Percentiles rank a stretch among this genome's conserved stretches.
These are phyloP conservation scores for Paramormyrops kingsleyae DNA, from an alignment of 2,113 vertebrate genomes.

Conservation along the genomic window DNA sequence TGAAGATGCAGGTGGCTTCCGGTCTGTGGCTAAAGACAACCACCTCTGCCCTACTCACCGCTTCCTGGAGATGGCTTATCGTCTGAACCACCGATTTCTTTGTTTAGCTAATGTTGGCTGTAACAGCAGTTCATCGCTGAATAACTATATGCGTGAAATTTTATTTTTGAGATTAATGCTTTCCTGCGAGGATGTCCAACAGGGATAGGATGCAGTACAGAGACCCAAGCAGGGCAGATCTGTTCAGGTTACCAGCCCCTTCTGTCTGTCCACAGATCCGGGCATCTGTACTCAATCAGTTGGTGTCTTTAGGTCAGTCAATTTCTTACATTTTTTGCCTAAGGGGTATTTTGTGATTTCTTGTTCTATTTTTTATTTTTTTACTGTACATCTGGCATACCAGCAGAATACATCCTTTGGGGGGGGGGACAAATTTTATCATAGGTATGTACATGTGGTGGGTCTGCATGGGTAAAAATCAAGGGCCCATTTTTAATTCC, in stretches of 20 bases:
- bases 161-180: neutral
- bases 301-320: neutral
- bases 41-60: neutral
- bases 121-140: neutral
- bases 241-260: slow-evolving; percentile 17
- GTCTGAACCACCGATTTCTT: neutral
- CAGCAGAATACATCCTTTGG: neutral
- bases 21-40: neutral
- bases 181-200: slow-evolving; percentile 10
- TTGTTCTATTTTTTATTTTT: neutral
- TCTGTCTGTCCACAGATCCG: neutral
- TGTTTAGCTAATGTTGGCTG: neutral
- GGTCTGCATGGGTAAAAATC: neutral
- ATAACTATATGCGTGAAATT: neutral
- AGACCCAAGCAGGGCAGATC: slow-evolving; percentile 28
- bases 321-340: neutral
- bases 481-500: neutral
- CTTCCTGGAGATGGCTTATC: neutral
- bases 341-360: neutral
- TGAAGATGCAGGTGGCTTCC: neutral
- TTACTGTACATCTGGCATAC: neutral
- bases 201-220: slow-evolving; percentile 28
- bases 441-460: neutral
- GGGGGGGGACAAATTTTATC: neutral
- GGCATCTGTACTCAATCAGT: neutral